Evolutionary conservation across 2,797 vertebrate genomes (phyloP).

Genomic region (Valencia hispanica): DNA sequence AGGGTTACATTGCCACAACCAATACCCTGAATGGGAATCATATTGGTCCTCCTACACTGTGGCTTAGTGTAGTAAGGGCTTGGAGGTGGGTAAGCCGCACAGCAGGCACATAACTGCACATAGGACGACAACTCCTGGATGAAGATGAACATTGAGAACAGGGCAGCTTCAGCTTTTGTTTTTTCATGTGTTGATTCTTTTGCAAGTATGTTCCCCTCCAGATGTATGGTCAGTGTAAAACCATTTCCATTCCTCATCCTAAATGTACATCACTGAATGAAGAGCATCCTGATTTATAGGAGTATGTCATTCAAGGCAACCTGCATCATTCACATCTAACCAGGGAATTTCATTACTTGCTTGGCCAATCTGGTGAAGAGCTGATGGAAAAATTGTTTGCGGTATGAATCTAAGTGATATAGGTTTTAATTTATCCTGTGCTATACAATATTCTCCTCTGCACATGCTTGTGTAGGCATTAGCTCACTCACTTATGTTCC

Average conservation of each 20-base stretch:
- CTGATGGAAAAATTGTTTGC: slow-evolving; percentile 16
- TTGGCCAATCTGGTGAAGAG: slow-evolving; percentile 51
- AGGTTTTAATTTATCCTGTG: slow-evolving; percentile 34
- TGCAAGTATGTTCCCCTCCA: background rate
- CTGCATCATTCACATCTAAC: slow-evolving; percentile 46
- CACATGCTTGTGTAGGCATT: background rate
- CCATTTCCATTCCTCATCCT: slow-evolving; percentile 40
- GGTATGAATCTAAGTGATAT: slow-evolving; percentile 5
- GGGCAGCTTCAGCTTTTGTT: background rate
- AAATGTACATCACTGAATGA: slow-evolving; percentile 35
- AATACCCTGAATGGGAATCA: background rate
- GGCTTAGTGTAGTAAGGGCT: background rate
- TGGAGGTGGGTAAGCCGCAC: background rate
- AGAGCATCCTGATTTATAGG: slow-evolving; percentile 49
- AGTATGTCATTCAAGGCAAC: slow-evolving; percentile 47
- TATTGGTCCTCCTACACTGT: background rate
- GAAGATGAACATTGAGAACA: slow-evolving; percentile 3
- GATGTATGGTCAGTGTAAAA: slow-evolving; percentile 16
- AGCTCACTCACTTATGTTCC: slow-evolving; percentile 11
- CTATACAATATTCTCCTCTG: background rate
- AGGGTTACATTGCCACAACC: background rate
- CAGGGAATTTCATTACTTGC: slow-evolving; percentile 47
- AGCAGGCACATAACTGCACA: background rate
- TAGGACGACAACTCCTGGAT: background rate
- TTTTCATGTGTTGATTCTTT: background rate